These are phyloP conservation scores for Mesochorus sp. DNA, from an alignment of 2,888 invertebrate species.

Conservation along the genomic window DNA sequence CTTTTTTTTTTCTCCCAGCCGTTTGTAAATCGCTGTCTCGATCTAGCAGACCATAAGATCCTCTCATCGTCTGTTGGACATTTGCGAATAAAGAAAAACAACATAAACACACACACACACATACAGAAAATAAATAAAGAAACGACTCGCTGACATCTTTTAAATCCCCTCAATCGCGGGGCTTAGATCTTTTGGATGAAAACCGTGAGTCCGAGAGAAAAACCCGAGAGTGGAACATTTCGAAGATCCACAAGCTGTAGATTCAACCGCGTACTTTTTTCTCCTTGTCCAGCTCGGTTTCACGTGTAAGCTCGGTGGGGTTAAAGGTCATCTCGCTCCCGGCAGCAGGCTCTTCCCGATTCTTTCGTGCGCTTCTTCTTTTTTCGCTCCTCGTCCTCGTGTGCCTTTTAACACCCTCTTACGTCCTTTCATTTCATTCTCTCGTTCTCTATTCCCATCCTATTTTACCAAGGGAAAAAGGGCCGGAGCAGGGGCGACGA, in stretches of 20 bases:
- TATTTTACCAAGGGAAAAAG: neutral
- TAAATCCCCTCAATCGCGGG: conserved; percentile 34
- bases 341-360: neutral
- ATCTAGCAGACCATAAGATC: conserved; percentile 48
- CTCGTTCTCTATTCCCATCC: conserved; percentile 13
- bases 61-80: conserved; percentile 23
- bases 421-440: neutral
- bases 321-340: conserved; percentile 37
- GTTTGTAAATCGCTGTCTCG: conserved; percentile 37
- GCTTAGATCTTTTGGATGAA: neutral
- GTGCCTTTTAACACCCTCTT: neutral
- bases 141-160: conserved; percentile 28
- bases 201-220: neutral
- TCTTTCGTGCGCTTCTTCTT: conserved; percentile 3
- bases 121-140: neutral
- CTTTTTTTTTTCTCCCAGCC: neutral
- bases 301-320: conserved; percentile 40
- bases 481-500: neutral
- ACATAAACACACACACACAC: too few relatives aligned
- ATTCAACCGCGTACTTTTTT: conserved; percentile 24
- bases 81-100: neutral
- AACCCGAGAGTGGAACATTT: neutral
- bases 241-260: neutral
- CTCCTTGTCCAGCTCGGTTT: conserved; percentile 36
- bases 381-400: neutral